Evolutionary conservation across 2,888 invertebrate genomes (phyloP).

Genomic region (Megalurothrips usitatus): DNA sequence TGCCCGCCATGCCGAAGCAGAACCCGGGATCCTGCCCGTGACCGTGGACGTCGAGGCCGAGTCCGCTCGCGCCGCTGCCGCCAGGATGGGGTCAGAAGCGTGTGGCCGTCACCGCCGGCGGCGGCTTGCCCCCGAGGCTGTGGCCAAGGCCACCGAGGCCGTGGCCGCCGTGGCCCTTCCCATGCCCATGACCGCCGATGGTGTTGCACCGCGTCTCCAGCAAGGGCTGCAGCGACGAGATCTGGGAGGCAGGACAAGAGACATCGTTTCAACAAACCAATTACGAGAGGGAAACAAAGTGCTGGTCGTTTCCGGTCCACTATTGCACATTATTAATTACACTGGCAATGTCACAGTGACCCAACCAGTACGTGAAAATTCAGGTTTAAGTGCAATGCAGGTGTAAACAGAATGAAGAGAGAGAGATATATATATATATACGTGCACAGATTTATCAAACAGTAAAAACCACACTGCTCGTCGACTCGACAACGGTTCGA

Average conservation of each 20-base stretch:
- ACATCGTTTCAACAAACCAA: background rate
- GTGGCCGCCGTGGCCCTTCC: constrained; percentile 4
- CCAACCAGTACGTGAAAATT: too few species aligned
- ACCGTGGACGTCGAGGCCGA: constrained; percentile 37
- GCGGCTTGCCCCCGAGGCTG: too few species aligned
- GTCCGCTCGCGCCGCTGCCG: constrained; percentile 29
- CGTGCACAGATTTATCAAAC: too few species aligned
- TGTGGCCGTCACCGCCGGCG: constrained; percentile 36
- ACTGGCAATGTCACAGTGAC: too few species aligned
- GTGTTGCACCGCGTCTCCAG: constrained; percentile 16
- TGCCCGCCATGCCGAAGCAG: background rate
- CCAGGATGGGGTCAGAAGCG: constrained; percentile 36
- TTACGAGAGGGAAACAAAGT: too few species aligned
- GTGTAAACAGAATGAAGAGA: too few species aligned
- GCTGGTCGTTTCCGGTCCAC: too few species aligned
- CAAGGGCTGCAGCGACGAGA: constrained; percentile 13
- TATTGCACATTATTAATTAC: too few species aligned
- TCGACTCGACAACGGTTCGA: too few species aligned
- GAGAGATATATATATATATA: too few species aligned
- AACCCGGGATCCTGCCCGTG: background rate
- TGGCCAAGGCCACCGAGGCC: constrained; percentile 31
- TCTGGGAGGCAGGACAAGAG: background rate
- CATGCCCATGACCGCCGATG: background rate
- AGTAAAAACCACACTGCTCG: too few species aligned
- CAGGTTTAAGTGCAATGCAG: too few species aligned